A percentile compares a stretch with the other conserved stretches of the same genome.
Conservation (phyloP, 2,888 invertebrate genomes). For the Tanypteryx hageni region DNA sequence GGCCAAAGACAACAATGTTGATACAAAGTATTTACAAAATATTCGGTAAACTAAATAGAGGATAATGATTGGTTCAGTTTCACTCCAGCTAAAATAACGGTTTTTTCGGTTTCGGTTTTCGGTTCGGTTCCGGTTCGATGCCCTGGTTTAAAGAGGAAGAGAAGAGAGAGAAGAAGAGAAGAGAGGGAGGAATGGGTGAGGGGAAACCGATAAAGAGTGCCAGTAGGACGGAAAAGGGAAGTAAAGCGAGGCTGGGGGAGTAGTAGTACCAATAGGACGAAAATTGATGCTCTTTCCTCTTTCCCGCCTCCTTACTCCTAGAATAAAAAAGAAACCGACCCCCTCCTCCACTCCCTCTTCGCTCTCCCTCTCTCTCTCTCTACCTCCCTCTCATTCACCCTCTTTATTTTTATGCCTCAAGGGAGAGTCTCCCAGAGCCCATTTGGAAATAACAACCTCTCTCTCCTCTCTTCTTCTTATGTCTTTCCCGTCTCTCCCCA, state of each 20-base stretch:
- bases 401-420: slow-evolving; percentile 33
- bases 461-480: slow-evolving; percentile 17
- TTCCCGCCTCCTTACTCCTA: neutral
- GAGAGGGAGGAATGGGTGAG: neutral
- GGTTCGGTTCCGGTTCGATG: too few relatives aligned
- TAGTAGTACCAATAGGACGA: slow-evolving; percentile 16
- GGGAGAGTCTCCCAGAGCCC: slow-evolving; percentile 46
- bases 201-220: neutral
- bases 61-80: too few relatives aligned
- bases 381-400: neutral
- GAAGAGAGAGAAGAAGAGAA: neutral
- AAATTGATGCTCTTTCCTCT: slow-evolving; percentile 36
- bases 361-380: neutral
- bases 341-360: too few relatives aligned
- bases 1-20: too few relatives aligned
- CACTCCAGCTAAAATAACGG: too few relatives aligned
- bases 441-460: slow-evolving; percentile 55
- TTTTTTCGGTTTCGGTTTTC: too few relatives aligned
- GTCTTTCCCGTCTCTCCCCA: neutral
- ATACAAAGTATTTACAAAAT: too few relatives aligned
- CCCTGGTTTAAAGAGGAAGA: neutral
- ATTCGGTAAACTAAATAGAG: too few relatives aligned
- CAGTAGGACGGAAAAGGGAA: neutral
- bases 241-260: slow-evolving; percentile 16
- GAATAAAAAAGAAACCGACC: too few relatives aligned